Evolutionary conservation across 2,888 invertebrate genomes (phyloP).

Genomic region (Argynnis bischoffii): DNA sequence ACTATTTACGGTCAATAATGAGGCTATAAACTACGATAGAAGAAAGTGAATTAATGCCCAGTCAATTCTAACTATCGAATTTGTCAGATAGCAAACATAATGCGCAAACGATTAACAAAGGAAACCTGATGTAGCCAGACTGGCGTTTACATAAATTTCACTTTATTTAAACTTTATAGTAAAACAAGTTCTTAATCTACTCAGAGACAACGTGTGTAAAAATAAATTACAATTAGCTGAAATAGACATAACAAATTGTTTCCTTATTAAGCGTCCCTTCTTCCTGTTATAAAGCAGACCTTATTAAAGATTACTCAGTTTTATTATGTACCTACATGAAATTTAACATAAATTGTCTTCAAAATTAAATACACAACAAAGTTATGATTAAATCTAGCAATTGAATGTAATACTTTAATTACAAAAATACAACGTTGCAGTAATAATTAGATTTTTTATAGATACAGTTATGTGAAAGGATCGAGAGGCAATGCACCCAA

Average conservation of each 20-base stretch:
- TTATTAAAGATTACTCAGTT: conserved; percentile 34
- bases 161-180: neutral
- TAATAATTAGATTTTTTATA: neutral
- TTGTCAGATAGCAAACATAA: conserved; percentile 46
- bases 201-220: conserved; percentile 29
- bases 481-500: conserved; percentile 19
- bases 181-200: conserved; percentile 8
- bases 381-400: neutral
- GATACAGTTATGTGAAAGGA: conserved; percentile 33
- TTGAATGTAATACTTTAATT: neutral
- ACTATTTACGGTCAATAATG: neutral
- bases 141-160: conserved; percentile 18
- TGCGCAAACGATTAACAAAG: conserved; percentile 24
- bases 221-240: conserved; percentile 36
- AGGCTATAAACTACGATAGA: conserved; percentile 29
- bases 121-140: conserved; percentile 12
- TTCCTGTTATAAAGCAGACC: conserved; percentile 46
- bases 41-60: conserved; percentile 52
- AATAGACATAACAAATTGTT: conserved; percentile 50
- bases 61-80: conserved; percentile 53
- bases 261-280: conserved; percentile 62
- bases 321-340: conserved; percentile 26
- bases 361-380: no score
- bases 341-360: conserved; percentile 7
- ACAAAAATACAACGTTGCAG: conserved; percentile 2